Evolutionary conservation across 2,888 invertebrate genomes (phyloP).

Genomic region (Exocentrus adspersus): DNA sequence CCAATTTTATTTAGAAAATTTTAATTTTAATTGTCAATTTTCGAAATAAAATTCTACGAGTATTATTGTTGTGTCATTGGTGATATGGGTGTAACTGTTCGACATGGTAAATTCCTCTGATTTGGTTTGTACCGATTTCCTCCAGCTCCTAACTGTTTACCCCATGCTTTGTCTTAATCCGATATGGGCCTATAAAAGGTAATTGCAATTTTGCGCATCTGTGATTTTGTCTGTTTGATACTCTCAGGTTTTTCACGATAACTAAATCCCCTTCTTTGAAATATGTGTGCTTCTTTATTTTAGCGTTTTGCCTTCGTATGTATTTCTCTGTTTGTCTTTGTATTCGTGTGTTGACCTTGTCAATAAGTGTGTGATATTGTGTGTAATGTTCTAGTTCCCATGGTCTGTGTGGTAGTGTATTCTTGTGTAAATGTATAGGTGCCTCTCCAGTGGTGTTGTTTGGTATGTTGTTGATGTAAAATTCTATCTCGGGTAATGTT

Average conservation of each 20-base stretch:
- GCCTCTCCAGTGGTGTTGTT: slow-evolving; percentile 7
- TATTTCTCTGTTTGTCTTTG: slow-evolving; percentile 8
- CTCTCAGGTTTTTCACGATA: slow-evolving; percentile 10
- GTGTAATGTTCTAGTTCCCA: not conserved
- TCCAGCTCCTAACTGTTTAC: not conserved
- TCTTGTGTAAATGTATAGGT: not conserved
- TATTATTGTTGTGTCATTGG: no score
- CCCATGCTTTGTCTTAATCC: not conserved
- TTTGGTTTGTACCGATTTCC: not conserved
- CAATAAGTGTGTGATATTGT: slow-evolving; percentile 1
- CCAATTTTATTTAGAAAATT: no score
- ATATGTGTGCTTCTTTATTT: not conserved
- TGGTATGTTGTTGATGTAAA: slow-evolving; percentile 17
- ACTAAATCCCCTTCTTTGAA: slow-evolving; percentile 22
- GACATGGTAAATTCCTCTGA: not conserved
- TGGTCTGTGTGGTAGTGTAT: slow-evolving; percentile 17
- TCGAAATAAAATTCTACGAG: no score
- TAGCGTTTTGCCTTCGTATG: not conserved
- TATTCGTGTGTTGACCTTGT: slow-evolving; percentile 3
- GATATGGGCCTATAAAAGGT: slow-evolving; percentile 23
- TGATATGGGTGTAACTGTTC: not conserved
- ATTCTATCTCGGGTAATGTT: not conserved
- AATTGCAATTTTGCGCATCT: slow-evolving; percentile 17
- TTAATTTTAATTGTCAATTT: no score
- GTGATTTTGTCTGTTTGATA: not conserved